Percentiles rank a stretch among this genome's conserved stretches.
Conservation (phyloP, 2,888 invertebrate genomes). For the Luperina nickerlii region DNA sequence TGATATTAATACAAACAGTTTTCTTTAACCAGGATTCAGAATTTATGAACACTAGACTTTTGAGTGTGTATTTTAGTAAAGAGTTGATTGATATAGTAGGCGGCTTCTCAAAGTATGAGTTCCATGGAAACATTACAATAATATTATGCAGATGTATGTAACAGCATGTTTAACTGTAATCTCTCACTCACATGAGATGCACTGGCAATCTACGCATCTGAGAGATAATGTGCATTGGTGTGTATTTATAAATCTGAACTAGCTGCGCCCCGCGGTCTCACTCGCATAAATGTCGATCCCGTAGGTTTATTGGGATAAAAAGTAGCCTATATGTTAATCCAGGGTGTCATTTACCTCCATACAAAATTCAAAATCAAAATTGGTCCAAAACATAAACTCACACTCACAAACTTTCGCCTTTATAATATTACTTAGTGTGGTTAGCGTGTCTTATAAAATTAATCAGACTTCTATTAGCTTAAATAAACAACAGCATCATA, state of each 20-base stretch:
- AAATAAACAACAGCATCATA: slow-evolving; percentile 21
- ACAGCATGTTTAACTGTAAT: slow-evolving; percentile 1
- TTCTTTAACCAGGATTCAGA: background rate
- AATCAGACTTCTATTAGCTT: slow-evolving; percentile 16
- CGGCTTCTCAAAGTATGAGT: background rate
- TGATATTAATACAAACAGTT: slow-evolving; percentile 29
- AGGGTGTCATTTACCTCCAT: too few relatives aligned
- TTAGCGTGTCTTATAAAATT: slow-evolving; percentile 36
- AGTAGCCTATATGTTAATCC: too few relatives aligned
- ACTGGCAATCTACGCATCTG: background rate
- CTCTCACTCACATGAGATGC: background rate
- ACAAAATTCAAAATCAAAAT: too few relatives aligned
- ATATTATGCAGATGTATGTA: background rate
- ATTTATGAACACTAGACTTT: background rate
- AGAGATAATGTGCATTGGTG: background rate
- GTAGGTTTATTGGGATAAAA: too few relatives aligned
- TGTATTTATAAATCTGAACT: slow-evolving; percentile 21
- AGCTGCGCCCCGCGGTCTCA: too few relatives aligned
- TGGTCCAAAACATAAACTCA: too few relatives aligned
- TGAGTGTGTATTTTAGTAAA: background rate
- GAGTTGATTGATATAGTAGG: background rate
- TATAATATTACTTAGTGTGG: too few relatives aligned
- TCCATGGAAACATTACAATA: background rate
- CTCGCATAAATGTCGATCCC: too few relatives aligned
- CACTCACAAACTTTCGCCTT: too few relatives aligned